These are phyloP conservation scores for Myotis yumanensis DNA, from an alignment of 2,113 vertebrate species.

Conservation along the genomic window DNA sequence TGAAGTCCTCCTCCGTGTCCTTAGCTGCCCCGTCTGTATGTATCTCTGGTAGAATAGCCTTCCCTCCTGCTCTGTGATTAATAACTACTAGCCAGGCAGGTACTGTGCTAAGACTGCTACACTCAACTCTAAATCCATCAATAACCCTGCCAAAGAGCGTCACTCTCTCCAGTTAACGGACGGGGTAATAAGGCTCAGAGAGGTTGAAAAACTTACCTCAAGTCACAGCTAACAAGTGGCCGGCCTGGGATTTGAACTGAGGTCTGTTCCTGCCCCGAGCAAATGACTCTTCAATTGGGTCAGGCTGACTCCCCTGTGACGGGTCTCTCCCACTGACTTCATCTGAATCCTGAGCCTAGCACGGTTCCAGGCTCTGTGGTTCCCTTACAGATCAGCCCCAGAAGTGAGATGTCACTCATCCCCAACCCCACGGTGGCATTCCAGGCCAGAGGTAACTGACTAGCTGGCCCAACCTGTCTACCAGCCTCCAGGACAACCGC, in stretches of 20 bases:
- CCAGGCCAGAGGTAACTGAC: background rate
- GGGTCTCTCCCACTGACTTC: background rate
- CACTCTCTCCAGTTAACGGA: background rate
- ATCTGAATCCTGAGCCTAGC: background rate
- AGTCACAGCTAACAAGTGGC: background rate
- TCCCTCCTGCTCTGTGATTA: background rate
- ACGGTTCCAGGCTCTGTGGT: background rate
- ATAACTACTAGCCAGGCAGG: background rate
- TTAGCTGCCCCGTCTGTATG: background rate
- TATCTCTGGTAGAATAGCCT: background rate
- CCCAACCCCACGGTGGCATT: background rate
- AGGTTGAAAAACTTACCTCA: background rate
- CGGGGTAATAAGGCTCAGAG: background rate
- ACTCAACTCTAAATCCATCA: background rate
- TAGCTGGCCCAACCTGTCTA: background rate
- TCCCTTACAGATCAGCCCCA: background rate
- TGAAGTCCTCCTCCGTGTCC: background rate
- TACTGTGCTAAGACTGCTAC: background rate
- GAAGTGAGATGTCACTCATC: background rate
- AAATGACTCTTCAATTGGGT: background rate
- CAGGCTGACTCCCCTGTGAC: background rate
- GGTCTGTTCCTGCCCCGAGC: background rate
- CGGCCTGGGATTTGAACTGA: background rate
- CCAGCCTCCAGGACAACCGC: background rate
- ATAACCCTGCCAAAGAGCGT: background rate